Evolutionary conservation across 1,140 invertebrate genomes (phyloP).

Genomic region (Chironomus tepperi): DNA sequence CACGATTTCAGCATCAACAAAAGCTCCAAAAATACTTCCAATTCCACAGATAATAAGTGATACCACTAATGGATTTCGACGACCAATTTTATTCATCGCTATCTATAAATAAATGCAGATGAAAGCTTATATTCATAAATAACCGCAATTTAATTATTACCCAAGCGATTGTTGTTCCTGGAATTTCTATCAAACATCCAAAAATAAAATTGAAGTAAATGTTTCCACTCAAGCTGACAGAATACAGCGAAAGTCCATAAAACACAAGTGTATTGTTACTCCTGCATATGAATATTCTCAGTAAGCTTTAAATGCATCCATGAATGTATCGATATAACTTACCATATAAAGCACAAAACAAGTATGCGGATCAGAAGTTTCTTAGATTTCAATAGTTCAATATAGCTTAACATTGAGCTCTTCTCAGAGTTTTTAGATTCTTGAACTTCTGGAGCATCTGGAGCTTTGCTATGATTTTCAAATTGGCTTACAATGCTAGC

Average conservation of each 20-base stretch:
- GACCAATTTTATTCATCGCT: constrained; percentile 45
- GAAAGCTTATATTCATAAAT: too few species aligned
- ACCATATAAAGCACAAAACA: too few species aligned
- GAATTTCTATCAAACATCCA: constrained; percentile 51
- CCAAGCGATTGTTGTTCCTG: constrained; percentile 43
- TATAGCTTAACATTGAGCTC: too few species aligned
- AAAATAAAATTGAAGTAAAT: constrained; percentile 51
- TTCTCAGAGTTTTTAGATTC: too few species aligned
- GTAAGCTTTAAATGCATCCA: too few species aligned
- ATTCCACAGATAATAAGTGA: constrained; percentile 48
- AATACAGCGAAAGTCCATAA: constrained; percentile 62
- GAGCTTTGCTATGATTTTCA: too few species aligned
- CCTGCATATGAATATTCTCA: too few species aligned
- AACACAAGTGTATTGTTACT: constrained; percentile 56
- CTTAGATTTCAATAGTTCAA: too few species aligned
- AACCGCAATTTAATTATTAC: too few species aligned
- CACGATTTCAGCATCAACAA: constrained; percentile 31
- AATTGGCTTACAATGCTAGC: too few species aligned
- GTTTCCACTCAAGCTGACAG: constrained; percentile 55
- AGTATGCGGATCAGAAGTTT: neutral
- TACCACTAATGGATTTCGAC: constrained; percentile 42
- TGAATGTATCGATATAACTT: too few species aligned
- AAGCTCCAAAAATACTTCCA: constrained; percentile 43
- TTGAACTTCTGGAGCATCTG: too few species aligned
- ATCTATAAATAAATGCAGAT: constrained; percentile 31